Percentiles rank a stretch among this genome's conserved stretches.
Evolutionary conservation across 2,797 vertebrate genomes (phyloP).

Genomic region (Phrynocephalus forsythii): DNA sequence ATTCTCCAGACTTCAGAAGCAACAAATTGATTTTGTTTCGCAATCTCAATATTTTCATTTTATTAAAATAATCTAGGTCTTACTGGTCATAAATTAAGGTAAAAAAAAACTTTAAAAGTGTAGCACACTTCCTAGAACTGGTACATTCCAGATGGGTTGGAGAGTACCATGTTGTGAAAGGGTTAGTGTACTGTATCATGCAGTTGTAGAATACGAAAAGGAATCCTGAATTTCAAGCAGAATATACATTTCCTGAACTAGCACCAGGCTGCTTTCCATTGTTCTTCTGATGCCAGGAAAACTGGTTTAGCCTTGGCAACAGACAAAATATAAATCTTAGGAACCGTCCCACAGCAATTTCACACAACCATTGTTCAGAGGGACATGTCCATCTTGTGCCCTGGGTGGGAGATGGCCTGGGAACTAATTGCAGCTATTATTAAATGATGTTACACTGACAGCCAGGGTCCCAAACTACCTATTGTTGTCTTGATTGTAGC

Average conservation of each 20-base stretch:
- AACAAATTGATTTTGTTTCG: not conserved
- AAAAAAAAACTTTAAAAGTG: not conserved
- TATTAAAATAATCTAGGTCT: conserved; percentile 8
- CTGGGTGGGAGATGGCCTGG: not conserved
- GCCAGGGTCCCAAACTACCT: not conserved
- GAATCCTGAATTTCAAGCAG: not conserved
- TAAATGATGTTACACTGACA: not conserved
- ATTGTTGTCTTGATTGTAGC: not conserved
- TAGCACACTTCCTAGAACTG: not conserved
- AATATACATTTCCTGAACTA: not conserved
- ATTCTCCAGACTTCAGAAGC: not conserved
- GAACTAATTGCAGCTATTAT: not conserved
- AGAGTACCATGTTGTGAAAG: not conserved
- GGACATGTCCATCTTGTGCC: not conserved
- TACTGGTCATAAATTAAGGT: not conserved
- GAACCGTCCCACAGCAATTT: not conserved
- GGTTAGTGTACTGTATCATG: not conserved
- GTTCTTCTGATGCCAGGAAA: not conserved
- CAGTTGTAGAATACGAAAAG: not conserved
- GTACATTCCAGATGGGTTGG: not conserved
- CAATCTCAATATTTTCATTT: not conserved
- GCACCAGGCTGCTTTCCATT: not conserved
- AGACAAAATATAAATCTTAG: conserved; percentile 4
- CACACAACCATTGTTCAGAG: not conserved
- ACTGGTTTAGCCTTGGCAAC: not conserved